Evolutionary conservation across 2,113 vertebrate genomes (phyloP).

Genomic region (Platycercus adscitus): DNA sequence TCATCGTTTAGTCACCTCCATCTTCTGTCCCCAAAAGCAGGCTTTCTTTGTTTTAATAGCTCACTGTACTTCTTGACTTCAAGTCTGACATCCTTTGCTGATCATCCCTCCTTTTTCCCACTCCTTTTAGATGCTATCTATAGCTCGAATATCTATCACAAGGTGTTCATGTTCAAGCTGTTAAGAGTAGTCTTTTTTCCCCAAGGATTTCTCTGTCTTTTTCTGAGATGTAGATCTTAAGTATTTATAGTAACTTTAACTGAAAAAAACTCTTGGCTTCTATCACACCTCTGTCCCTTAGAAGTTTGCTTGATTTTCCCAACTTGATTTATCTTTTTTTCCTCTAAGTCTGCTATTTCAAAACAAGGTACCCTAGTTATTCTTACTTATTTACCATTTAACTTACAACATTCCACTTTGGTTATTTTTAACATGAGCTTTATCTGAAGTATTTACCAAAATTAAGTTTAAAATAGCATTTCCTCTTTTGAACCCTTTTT

Average conservation of each 20-base stretch:
- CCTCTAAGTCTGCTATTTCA: not conserved
- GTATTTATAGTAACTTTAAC: not conserved
- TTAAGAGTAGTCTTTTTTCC: not conserved
- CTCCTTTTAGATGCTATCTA: not conserved
- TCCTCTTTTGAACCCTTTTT: not conserved
- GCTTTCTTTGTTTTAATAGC: not conserved
- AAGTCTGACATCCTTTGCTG: not conserved
- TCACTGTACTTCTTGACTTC: not conserved
- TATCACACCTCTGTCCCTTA: not conserved
- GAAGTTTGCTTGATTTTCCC: not conserved
- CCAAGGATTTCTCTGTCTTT: not conserved
- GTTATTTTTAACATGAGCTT: not conserved
- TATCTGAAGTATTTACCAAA: not conserved
- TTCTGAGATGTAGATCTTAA: not conserved
- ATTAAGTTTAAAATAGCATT: not conserved
- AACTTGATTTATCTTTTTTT: not conserved
- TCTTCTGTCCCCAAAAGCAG: not conserved
- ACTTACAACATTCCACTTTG: not conserved
- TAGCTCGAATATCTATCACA: not conserved
- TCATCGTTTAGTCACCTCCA: not conserved
- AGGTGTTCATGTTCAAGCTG: not conserved
- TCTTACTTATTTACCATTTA: not conserved
- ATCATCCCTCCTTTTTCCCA: not conserved
- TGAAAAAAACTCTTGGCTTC: not conserved
- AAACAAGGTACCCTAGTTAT: not conserved